Conservation (phyloP, 2,888 invertebrate species). For the Hoplodrina blanda region DNA sequence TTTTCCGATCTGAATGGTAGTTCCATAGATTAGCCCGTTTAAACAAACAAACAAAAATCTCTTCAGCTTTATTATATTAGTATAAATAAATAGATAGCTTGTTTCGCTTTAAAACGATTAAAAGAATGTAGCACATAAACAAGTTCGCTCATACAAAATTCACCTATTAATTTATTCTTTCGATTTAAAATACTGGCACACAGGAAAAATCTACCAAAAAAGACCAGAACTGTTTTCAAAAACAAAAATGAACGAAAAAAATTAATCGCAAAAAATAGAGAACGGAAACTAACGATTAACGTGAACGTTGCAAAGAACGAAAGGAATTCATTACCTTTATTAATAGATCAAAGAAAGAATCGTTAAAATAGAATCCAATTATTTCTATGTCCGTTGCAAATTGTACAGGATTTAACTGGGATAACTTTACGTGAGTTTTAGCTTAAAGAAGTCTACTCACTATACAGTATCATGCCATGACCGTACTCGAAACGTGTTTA, state of each 20-base stretch:
- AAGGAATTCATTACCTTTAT: constrained; percentile 56
- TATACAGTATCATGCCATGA: too few species aligned
- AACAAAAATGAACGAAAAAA: constrained; percentile 13
- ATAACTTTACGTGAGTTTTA: constrained; percentile 18
- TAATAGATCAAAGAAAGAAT: constrained; percentile 63
- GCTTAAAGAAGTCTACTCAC: background rate
- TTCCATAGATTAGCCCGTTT: too few species aligned
- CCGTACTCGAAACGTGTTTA: too few species aligned
- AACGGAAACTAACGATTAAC: constrained; percentile 27
- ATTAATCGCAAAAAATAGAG: constrained; percentile 13
- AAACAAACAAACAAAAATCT: too few species aligned
- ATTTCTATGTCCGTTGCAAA: constrained; percentile 60
- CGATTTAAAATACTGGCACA: background rate
- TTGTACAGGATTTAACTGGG: constrained; percentile 42
- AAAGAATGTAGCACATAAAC: background rate
- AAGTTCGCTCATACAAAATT: background rate
- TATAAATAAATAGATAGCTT: too few species aligned
- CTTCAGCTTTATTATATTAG: too few species aligned
- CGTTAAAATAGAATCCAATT: constrained; percentile 65
- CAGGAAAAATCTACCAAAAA: too few species aligned
- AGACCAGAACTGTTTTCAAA: background rate
- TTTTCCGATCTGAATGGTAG: too few species aligned
- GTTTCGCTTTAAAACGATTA: too few species aligned
- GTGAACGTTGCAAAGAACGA: constrained; percentile 43
- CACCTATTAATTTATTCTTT: background rate